Evolutionary conservation across 1,140 invertebrate species (phyloP), one percentile per base, ranked within the genome.

Genomic region (Trichogramma pretiosum): DNA sequence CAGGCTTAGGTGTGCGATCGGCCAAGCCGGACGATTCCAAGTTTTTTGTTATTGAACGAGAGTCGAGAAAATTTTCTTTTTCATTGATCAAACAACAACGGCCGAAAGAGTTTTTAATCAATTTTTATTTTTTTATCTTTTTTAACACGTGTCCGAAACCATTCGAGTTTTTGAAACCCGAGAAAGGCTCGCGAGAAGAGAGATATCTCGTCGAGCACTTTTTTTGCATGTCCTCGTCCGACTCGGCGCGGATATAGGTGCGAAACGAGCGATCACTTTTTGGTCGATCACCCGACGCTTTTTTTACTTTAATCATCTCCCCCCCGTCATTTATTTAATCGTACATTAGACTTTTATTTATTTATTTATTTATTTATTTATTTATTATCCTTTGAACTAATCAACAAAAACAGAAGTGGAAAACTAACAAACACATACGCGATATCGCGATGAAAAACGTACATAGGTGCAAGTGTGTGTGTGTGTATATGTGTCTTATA

Each of bases 401-500:
- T 50, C 37, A 50, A 50, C 48, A 50, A 50, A 50, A 50, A 50
- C 48, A 50, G 30, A 50, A 50, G 35, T 50, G 36, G 17, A 32
- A 47, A 50, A 40, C 42, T 37, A 50, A 50, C 48, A 50, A 50
- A 50, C 40, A 50, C 28, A 11, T n/a, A 49, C 35, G 40, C 41
- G 26, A 22, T 18, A 11, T 3, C 35, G 48, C 48, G 24, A 33
- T 49, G 34, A 49, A 23, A 44, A 43, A 49, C 24, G 24, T 49
- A 38, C 21, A 49, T 49, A 49, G 44, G 26, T 49, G 48, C 48
- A 44, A 44, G 26, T 49, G 39, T 32, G 18, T 24, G 11, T 48
- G 19, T 48, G n/a, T n/a, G n/a, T 36, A 0, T 28, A n/a, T 17
- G 35, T 37, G 22, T 48, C 21, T 48, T 24, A 3, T 42, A 16